Evolutionary conservation across 2,113 vertebrate species (phyloP).

Genomic region (Limnothrissa miodon): DNA sequence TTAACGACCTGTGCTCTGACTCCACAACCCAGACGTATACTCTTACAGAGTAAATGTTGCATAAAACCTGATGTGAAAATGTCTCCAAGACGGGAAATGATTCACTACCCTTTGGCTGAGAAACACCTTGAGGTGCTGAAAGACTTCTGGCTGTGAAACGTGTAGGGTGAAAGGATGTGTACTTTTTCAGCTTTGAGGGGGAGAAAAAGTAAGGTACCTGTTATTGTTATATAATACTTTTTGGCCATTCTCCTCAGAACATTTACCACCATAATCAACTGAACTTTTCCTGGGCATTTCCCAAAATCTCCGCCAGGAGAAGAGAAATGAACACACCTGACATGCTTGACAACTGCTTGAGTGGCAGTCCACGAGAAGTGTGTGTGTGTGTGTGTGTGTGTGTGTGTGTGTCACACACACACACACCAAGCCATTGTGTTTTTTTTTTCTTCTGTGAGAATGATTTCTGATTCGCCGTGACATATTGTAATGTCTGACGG

Average conservation of each 20-base stretch:
- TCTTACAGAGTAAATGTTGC: neutral
- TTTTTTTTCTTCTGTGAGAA: slow-evolving; percentile 19
- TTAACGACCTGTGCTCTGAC: neutral
- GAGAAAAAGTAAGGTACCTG: neutral
- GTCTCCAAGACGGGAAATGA: neutral
- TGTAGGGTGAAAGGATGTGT: neutral
- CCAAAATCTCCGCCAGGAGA: neutral
- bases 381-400: too few species aligned
- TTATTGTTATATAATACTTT: neutral
- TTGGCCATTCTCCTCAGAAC: neutral
- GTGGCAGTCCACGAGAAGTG: neutral
- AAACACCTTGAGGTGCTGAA: neutral
- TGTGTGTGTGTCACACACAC: too few species aligned
- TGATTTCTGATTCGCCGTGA: slow-evolving; percentile 23
- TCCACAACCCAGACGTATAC: neutral
- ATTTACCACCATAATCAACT: neutral
- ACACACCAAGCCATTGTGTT: too few species aligned
- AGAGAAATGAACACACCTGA: neutral
- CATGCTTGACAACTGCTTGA: slow-evolving; percentile 2
- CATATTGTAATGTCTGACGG: neutral
- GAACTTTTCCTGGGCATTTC: neutral
- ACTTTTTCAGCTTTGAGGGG: neutral
- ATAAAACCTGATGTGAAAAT: neutral
- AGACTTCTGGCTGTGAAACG: too few species aligned
- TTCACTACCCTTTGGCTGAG: neutral